These are phyloP conservation scores for Muscicapa comitata DNA, from an alignment of 2,797 vertebrate genomes.

Conservation along the genomic window DNA sequence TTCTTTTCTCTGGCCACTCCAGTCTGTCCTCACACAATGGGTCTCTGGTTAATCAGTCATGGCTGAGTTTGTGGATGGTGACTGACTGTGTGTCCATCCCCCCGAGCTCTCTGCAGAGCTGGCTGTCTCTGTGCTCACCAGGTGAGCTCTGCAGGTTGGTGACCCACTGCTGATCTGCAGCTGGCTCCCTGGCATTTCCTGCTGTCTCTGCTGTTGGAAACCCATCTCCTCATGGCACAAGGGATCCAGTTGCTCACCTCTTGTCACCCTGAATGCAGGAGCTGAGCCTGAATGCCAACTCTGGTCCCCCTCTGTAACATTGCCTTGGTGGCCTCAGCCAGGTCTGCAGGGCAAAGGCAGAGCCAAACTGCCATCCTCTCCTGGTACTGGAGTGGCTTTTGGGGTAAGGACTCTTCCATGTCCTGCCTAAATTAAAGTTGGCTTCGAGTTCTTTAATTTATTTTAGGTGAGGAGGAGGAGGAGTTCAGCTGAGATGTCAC, in stretches of 20 bases:
- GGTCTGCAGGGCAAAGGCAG: background rate
- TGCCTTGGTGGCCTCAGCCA: background rate
- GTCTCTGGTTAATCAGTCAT: background rate
- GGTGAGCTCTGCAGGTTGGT: background rate
- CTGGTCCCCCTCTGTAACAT: rapidly evolving
- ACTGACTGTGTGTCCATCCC: rapidly evolving
- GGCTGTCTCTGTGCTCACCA: background rate
- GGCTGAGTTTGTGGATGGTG: background rate
- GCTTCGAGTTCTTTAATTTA: background rate
- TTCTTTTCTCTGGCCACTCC: background rate
- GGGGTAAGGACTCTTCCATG: background rate
- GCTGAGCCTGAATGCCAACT: background rate
- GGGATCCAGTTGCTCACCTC: background rate
- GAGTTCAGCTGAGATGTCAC: background rate
- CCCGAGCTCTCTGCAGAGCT: background rate
- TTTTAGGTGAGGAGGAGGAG: background rate
- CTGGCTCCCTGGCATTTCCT: background rate
- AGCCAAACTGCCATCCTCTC: rapidly evolving
- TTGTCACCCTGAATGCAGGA: background rate
- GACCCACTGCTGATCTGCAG: background rate
- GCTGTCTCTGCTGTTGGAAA: background rate
- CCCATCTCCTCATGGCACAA: background rate
- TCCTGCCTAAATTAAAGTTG: background rate
- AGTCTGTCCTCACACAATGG: background rate
- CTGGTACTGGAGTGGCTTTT: background rate